Conservation (phyloP, 2,113 vertebrate genomes). For the Arothron firmamentum region DNA sequence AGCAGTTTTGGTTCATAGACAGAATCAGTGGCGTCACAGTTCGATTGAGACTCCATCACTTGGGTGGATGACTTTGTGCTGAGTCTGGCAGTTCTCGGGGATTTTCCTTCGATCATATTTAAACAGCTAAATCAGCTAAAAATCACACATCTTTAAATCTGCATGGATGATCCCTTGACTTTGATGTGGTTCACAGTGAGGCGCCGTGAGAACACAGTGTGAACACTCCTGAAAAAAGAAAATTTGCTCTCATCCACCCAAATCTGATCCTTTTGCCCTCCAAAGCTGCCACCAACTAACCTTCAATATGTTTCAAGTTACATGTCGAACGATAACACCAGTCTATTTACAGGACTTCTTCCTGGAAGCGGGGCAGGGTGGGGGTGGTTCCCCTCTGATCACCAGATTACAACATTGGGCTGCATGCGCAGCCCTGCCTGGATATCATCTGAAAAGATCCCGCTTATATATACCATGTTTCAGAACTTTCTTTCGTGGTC, state of each 20-base stretch:
- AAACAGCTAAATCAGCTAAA: too few relatives aligned
- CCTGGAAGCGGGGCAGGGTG: conserved; percentile 45
- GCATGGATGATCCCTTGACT: too few relatives aligned
- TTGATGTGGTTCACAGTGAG: too few relatives aligned
- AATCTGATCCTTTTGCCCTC: conserved; percentile 40
- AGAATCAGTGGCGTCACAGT: too few relatives aligned
- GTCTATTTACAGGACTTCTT: conserved; percentile 59
- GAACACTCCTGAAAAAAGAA: too few relatives aligned
- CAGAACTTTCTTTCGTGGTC: conserved; percentile 19
- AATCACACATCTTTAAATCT: too few relatives aligned
- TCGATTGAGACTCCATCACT: too few relatives aligned
- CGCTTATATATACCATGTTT: conserved; percentile 39
- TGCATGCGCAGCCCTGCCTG: not conserved
- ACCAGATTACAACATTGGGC: conserved; percentile 58
- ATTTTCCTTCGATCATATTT: too few relatives aligned
- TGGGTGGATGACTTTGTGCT: too few relatives aligned
- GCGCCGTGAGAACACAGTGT: too few relatives aligned
- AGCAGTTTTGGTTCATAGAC: too few relatives aligned
- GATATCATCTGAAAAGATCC: conserved; percentile 45
- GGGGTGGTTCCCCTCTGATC: conserved; percentile 38
- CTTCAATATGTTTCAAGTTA: conserved; percentile 30
- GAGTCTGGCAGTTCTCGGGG: too few relatives aligned
- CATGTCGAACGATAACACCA: conserved; percentile 13
- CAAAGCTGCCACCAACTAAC: not conserved
- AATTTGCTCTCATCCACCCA: not conserved